Percentiles rank a stretch among this genome's conserved stretches.
Conservation (phyloP, 2,113 vertebrate species). For the Tylochromis polylepis region DNA sequence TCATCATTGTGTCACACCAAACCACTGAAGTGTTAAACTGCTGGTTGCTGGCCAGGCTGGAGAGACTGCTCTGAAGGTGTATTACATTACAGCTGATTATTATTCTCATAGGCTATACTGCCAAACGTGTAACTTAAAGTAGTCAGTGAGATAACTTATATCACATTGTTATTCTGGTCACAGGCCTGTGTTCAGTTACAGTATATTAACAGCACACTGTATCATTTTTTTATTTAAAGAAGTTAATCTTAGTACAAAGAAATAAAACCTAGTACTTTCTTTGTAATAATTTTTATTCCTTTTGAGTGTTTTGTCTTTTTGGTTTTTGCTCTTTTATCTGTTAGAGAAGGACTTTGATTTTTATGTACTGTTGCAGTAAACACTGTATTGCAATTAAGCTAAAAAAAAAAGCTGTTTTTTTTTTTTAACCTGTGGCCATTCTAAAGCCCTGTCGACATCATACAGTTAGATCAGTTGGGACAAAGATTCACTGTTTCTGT, state of each 20-base stretch:
- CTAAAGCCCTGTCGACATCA: accelerated
- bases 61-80: neutral
- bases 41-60: neutral
- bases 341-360: neutral
- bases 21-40: neutral
- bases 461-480: neutral
- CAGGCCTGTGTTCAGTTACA: neutral
- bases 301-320: neutral
- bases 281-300: neutral
- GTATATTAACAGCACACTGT: neutral
- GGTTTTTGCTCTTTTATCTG: neutral
- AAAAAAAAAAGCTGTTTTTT: neutral
- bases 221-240: neutral
- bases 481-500: neutral
- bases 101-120: neutral
- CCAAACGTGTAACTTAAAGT: neutral
- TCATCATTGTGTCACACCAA: constrained; percentile 5
- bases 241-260: neutral
- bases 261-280: neutral
- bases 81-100: neutral
- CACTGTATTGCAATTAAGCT: neutral
- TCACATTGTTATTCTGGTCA: neutral
- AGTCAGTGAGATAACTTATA: neutral
- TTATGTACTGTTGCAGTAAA: neutral
- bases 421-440: neutral